phyloP scores from a whole-genome alignment of 2,888 invertebrate genomes.

The Hybos culiciformis region DNA sequence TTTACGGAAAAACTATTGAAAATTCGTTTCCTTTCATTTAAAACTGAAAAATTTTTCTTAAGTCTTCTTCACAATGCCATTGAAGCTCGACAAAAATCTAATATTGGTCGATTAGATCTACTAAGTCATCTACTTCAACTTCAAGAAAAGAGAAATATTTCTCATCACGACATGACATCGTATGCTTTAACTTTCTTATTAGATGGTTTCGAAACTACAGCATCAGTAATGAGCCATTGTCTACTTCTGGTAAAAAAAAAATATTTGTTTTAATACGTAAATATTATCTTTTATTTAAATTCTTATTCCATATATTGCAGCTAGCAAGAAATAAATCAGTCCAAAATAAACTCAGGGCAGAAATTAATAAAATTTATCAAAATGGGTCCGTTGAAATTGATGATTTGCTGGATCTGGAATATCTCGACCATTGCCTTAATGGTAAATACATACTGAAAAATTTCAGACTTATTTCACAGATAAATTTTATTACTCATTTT shows the following conservation, averaged over 20 bases:
- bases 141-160: constrained; percentile 22
- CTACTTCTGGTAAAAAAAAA: constrained; percentile 26
- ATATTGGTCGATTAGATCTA: constrained; percentile 26
- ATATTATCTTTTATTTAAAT: not conserved
- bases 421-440: constrained; percentile 28
- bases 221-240: constrained; percentile 21
- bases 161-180: constrained; percentile 19
- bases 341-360: constrained; percentile 23
- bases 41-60: constrained; percentile 42
- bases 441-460: constrained; percentile 19
- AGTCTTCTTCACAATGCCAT: constrained; percentile 23
- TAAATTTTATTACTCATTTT: not conserved
- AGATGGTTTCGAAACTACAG: constrained; percentile 33
- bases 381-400: constrained; percentile 14
- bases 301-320: constrained; percentile 10
- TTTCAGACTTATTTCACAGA: not conserved
- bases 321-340: constrained; percentile 20
- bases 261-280: not conserved
- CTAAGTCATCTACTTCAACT: constrained; percentile 27
- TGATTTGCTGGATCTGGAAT: constrained; percentile 18
- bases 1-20: constrained; percentile 9
- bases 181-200: constrained; percentile 29
- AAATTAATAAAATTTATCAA: too few relatives aligned
- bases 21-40: constrained; percentile 9
- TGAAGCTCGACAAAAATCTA: constrained; percentile 18